Conservation (phyloP, 2,797 vertebrate genomes). For the Falco columbarius region DNA sequence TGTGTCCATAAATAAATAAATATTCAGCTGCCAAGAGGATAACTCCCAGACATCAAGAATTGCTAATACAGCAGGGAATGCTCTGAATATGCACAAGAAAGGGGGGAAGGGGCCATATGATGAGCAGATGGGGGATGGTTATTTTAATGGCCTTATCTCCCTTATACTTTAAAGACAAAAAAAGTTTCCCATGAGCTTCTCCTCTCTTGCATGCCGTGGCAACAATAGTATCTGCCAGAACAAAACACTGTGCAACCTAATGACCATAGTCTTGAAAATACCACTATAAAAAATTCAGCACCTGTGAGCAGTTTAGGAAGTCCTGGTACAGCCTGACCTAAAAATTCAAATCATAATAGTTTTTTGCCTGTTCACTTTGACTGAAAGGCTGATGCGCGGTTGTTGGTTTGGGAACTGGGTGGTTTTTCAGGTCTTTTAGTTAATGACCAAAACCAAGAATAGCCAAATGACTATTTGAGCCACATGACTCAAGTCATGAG, state of each 20-base stretch:
- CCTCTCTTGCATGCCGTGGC: conserved; percentile 25
- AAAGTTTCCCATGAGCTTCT: not conserved
- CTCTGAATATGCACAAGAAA: not conserved
- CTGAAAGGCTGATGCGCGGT: not conserved
- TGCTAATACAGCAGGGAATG: not conserved
- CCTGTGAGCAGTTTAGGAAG: conserved; percentile 22
- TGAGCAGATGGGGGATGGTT: not conserved
- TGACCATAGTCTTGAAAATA: conserved; percentile 65
- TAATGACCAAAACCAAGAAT: not conserved
- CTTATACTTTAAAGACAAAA: not conserved
- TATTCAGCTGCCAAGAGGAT: not conserved
- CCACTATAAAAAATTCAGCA: conserved; percentile 57
- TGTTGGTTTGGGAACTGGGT: not conserved
- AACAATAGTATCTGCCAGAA: conserved; percentile 47
- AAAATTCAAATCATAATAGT: conserved; percentile 56
- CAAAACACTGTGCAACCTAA: conserved; percentile 49
- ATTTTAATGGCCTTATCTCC: conserved; percentile 3
- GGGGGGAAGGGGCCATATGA: not conserved
- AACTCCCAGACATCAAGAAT: not conserved
- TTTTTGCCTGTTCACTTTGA: conserved; percentile 39
- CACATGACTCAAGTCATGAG: not conserved
- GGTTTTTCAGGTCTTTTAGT: conserved; percentile 22
- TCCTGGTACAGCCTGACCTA: conserved; percentile 51
- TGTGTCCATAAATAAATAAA: not conserved
- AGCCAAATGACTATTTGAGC: not conserved